Conservation (phyloP, 2,888 invertebrate species). For the Cerceris ruficornis region DNA sequence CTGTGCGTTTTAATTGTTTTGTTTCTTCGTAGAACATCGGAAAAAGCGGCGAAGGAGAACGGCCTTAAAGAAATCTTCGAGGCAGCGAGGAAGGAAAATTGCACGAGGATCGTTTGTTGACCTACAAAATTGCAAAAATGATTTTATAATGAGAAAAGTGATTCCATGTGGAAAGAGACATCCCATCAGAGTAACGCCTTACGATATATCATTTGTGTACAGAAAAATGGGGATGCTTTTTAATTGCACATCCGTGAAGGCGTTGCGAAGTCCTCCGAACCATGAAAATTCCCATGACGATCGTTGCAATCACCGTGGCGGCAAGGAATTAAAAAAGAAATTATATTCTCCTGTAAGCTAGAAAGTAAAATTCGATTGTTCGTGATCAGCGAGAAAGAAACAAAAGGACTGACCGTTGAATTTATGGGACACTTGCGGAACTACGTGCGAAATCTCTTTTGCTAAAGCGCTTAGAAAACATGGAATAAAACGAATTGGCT, state of each 20-base stretch:
- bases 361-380: background rate
- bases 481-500: background rate
- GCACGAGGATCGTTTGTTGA: slow-evolving; percentile 72
- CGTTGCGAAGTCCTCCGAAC: background rate
- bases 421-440: background rate
- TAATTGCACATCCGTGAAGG: background rate
- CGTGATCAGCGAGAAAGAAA: background rate
- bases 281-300: background rate
- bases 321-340: background rate
- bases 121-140: background rate
- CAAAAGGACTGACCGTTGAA: background rate
- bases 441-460: background rate
- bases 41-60: slow-evolving; percentile 72
- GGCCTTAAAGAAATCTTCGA: slow-evolving; percentile 77
- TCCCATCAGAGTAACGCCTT: no score
- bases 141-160: no score
- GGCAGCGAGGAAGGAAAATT: slow-evolving; percentile 76
- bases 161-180: no score
- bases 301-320: background rate
- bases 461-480: background rate
- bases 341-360: no score
- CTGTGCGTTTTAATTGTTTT: background rate
- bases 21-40: slow-evolving; percentile 69
- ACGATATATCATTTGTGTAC: background rate
- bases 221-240: background rate